Conservation (phyloP, 2,113 vertebrate species). For the Rostratula benghalensis region DNA sequence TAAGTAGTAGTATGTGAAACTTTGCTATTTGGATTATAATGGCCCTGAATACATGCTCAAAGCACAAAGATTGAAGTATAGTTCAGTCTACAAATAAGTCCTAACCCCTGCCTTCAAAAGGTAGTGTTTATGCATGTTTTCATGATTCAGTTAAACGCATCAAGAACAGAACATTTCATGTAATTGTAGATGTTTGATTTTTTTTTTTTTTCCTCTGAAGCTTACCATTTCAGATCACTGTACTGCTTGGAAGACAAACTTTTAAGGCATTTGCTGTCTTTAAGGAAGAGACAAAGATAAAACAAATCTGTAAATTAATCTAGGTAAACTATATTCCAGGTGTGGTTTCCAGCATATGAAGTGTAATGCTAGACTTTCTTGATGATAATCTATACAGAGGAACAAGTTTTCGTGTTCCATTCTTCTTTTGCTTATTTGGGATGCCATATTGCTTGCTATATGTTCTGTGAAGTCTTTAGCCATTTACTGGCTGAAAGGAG, state of each 20-base stretch:
- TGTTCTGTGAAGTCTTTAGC: not conserved
- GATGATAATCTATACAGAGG: not conserved
- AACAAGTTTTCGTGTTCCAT: not conserved
- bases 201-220: not conserved
- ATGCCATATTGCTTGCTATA: not conserved
- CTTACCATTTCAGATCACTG: not conserved
- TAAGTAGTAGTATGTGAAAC: not conserved
- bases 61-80: not conserved
- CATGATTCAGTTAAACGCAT: not conserved
- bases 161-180: not conserved
- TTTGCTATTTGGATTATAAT: not conserved
- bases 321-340: rapidly evolving
- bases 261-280: not conserved
- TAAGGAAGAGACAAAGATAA: not conserved
- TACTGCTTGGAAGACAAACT: not conserved
- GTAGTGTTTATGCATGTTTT: not conserved
- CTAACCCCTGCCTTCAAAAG: not conserved
- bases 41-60: not conserved
- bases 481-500: not conserved
- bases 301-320: not conserved
- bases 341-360: not conserved
- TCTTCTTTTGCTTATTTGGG: not conserved
- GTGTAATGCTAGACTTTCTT: not conserved
- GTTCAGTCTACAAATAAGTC: not conserved
- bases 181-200: not conserved